Evolutionary conservation across 2,888 invertebrate genomes (phyloP).

Genomic region (Octonoba sinensis): DNA sequence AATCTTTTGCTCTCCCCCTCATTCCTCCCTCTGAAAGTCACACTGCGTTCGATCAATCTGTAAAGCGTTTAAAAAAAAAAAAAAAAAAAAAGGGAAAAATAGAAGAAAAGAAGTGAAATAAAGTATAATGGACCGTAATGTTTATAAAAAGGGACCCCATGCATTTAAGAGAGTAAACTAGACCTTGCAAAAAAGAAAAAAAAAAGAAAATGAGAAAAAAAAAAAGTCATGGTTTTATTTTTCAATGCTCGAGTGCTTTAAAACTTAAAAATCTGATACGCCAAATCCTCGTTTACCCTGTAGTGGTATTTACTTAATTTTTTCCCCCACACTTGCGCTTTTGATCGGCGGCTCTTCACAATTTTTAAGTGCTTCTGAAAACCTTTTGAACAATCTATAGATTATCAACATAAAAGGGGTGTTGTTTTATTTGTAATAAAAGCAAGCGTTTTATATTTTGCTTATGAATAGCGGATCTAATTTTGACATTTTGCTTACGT

Average conservation of each 20-base stretch:
- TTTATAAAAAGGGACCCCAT: slow-evolving; percentile 46
- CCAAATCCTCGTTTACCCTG: slow-evolving; percentile 1
- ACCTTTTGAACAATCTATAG: no score
- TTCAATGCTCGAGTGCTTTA: slow-evolving; percentile 51
- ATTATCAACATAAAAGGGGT: no score
- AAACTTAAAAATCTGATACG: slow-evolving; percentile 49
- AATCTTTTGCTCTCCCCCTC: no score
- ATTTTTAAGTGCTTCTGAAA: slow-evolving; percentile 19
- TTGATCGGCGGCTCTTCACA: slow-evolving; percentile 4
- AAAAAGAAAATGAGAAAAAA: slow-evolving; percentile 21
- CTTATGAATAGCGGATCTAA: no score
- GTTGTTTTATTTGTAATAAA: no score
- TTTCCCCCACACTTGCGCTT: no score
- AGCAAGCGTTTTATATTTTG: no score
- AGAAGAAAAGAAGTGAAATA: slow-evolving; percentile 30
- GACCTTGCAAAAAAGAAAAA: slow-evolving; percentile 1
- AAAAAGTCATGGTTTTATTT: slow-evolving; percentile 35
- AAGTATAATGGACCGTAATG: slow-evolving; percentile 34
- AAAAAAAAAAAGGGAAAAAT: neutral
- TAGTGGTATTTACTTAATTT: no score
- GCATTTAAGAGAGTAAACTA: slow-evolving; percentile 62
- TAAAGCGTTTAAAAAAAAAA: no score
- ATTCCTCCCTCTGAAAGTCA: no score
- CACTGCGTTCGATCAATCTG: no score
- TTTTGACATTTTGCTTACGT: no score